A percentile compares a stretch with the other conserved stretches of the same genome.
Conservation (phyloP, 1,140 invertebrate species). For the Drosophila nikananu region DNA sequence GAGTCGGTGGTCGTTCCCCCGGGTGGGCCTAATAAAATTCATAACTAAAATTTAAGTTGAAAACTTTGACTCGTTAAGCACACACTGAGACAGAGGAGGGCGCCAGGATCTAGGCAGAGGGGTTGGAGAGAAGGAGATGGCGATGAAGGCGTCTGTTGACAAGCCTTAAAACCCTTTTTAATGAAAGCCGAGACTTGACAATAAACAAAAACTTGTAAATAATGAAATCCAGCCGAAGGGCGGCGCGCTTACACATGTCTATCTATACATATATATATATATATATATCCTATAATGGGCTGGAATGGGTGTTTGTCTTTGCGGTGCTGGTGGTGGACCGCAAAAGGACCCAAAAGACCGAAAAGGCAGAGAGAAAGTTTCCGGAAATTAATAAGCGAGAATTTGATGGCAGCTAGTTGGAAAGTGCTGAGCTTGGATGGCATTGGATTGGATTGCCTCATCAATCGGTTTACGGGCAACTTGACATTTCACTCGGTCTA, state of each 20-base stretch:
- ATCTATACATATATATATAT: neutral
- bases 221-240: slow-evolving; percentile 62
- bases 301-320: slow-evolving; percentile 17
- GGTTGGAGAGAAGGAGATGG: neutral
- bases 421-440: slow-evolving; percentile 9
- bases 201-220: slow-evolving; percentile 81
- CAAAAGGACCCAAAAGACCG: slow-evolving; percentile 57
- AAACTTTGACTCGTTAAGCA: slow-evolving; percentile 77
- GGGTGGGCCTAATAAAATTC: slow-evolving; percentile 71
- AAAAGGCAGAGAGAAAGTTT: slow-evolving; percentile 46
- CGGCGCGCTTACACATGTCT: slow-evolving; percentile 23
- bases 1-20: neutral
- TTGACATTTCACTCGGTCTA: slow-evolving; percentile 39
- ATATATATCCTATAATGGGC: neutral
- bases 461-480: slow-evolving; percentile 50
- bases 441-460: slow-evolving; percentile 31
- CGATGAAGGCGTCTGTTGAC: slow-evolving; percentile 54
- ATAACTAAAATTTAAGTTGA: slow-evolving; percentile 83
- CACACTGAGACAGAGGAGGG: slow-evolving; percentile 36
- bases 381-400: slow-evolving; percentile 74
- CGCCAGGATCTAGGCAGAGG: neutral
- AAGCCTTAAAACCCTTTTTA: slow-evolving; percentile 75
- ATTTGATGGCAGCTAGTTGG: slow-evolving; percentile 42
- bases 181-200: slow-evolving; percentile 74
- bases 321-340: slow-evolving; percentile 47